These are phyloP conservation scores for Platygyra sinensis DNA, from an alignment of 64 coral and sea anemone species.

Conservation along the genomic window DNA sequence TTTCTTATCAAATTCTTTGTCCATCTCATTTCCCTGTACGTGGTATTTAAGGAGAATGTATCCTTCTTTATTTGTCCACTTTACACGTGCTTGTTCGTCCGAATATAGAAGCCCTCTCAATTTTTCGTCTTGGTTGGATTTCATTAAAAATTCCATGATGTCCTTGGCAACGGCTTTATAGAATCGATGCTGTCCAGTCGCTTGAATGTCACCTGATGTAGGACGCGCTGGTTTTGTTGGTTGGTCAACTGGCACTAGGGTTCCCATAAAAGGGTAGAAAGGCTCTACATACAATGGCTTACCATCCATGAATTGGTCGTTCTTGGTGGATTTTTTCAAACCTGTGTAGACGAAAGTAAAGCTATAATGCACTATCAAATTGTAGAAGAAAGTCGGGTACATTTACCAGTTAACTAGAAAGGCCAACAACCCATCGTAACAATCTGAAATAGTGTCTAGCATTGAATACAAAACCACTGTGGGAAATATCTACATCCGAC, in stretches of 20 bases:
- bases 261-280: constrained; percentile 38
- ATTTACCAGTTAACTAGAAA: no score
- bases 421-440: no score
- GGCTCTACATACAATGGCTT: constrained; percentile 5
- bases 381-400: no score
- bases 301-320: not conserved
- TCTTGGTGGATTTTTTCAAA: not conserved
- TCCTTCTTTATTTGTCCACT: not conserved
- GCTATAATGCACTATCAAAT: no score
- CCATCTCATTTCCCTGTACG: not conserved
- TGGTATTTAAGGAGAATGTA: not conserved
- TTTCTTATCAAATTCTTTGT: constrained; percentile 1
- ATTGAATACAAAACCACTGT: no score
- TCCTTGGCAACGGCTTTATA: constrained; percentile 7
- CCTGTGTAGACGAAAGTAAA: not conserved
- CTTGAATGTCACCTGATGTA: not conserved
- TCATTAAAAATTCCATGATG: constrained; percentile 19
- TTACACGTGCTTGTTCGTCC: not conserved
- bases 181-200: not conserved
- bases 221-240: not conserved
- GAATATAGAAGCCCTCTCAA: not conserved
- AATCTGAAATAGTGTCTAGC: no score
- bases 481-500: no score
- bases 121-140: constrained; percentile 15
- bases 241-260: not conserved